Conservation (phyloP, 2,888 invertebrate genomes). For the Litoditis marina region DNA sequence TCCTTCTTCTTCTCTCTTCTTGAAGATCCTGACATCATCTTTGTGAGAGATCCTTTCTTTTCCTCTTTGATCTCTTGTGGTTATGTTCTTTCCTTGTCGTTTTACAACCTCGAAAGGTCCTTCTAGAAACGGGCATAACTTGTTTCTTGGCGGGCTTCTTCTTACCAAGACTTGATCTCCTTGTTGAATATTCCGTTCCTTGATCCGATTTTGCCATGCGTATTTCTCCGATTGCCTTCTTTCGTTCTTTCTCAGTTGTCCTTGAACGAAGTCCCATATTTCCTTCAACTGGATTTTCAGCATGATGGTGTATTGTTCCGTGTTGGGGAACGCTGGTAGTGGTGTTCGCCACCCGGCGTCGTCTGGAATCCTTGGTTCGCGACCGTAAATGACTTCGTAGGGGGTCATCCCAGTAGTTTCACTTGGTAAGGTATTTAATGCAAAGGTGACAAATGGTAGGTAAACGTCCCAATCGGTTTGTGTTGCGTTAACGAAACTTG, state of each 20-base stretch:
- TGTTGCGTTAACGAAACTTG: background rate
- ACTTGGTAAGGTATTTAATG: conserved; percentile 6
- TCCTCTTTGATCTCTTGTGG: background rate
- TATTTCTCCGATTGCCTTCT: background rate
- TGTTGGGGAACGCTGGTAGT: background rate
- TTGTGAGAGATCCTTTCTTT: background rate
- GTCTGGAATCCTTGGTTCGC: conserved; percentile 2
- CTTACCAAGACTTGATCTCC: conserved; percentile 10
- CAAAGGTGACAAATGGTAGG: conserved; percentile 7
- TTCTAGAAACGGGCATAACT: conserved; percentile 3
- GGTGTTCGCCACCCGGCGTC: background rate
- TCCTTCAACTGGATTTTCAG: background rate
- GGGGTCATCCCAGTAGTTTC: conserved; percentile 4
- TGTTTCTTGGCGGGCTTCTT: conserved; percentile 11
- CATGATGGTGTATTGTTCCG: background rate
- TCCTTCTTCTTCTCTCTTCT: background rate
- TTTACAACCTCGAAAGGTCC: conserved; percentile 14
- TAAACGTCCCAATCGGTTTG: conserved; percentile 11
- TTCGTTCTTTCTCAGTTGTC: background rate
- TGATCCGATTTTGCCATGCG: background rate
- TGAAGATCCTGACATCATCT: background rate
- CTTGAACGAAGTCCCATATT: background rate
- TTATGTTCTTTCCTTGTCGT: background rate
- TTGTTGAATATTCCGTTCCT: background rate
- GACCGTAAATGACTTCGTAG: conserved; percentile 5